A percentile compares a stretch with the other conserved stretches of the same genome.
Conservation (phyloP, 2,113 vertebrate species). For the Eclectus roratus region DNA sequence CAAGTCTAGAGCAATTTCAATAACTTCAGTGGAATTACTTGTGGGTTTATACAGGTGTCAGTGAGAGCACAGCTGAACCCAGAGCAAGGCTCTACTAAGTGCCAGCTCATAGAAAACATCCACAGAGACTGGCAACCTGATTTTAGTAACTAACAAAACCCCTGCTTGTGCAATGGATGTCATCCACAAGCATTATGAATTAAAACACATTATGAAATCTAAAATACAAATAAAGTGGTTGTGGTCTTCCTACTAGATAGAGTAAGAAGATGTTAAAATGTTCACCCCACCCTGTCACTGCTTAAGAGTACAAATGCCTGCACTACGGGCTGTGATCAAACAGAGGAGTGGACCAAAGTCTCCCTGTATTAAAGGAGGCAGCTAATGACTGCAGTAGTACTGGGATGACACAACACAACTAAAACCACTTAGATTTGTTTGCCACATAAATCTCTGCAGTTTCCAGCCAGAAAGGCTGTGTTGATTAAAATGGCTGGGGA, state of each 20-base stretch:
- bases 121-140: not conserved
- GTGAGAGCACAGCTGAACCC: not conserved
- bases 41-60: not conserved
- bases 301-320: not conserved
- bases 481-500: not conserved
- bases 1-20: not conserved
- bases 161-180: not conserved
- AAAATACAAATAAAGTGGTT: not conserved
- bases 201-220: not conserved
- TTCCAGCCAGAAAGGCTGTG: not conserved
- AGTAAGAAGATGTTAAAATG: not conserved
- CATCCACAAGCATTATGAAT: not conserved
- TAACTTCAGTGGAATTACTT: not conserved
- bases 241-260: not conserved
- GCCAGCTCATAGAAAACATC: not conserved
- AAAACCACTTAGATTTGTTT: not conserved
- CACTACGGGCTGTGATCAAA: rapidly evolving
- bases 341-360: not conserved
- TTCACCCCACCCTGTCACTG: not conserved
- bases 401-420: not conserved
- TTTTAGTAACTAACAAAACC: not conserved
- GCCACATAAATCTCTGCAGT: not conserved
- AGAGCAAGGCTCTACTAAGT: not conserved
- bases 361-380: not conserved
- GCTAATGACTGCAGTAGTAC: not conserved